A percentile compares a stretch with the other conserved stretches of the same genome.
Evolutionary conservation across 2,888 invertebrate genomes (phyloP).

Genomic region (Drosophila ustulata): DNA sequence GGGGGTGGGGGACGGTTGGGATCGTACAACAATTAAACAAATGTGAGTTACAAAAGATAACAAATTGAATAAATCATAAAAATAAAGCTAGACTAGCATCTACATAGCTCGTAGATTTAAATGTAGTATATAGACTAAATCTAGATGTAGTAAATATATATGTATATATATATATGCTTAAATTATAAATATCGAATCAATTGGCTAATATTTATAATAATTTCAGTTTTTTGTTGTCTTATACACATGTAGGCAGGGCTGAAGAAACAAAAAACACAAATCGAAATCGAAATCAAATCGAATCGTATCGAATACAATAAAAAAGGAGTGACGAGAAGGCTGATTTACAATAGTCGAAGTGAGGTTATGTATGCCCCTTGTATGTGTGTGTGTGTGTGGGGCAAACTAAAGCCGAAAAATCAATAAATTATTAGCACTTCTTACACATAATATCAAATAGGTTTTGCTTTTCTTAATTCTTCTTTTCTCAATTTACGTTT

Average conservation of each 20-base stretch:
- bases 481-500: conserved; percentile 3
- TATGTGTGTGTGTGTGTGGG: too few species aligned
- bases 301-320: conserved; percentile 9
- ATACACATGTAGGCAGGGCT: conserved; percentile 4
- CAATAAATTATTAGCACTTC: conserved; percentile 33
- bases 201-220: conserved; percentile 30
- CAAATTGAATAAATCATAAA: conserved; percentile 40
- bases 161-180: conserved; percentile 25
- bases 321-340: background rate
- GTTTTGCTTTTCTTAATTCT: conserved; percentile 9
- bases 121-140: conserved; percentile 2
- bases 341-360: conserved; percentile 40
- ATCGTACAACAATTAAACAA: conserved; percentile 33
- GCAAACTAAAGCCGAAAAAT: conserved; percentile 12
- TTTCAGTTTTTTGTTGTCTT: conserved; percentile 17
- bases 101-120: conserved; percentile 16
- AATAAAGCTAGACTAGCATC: conserved; percentile 28
- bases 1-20: background rate
- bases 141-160: background rate
- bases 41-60: conserved; percentile 39
- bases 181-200: conserved; percentile 38
- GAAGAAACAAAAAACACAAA: background rate
- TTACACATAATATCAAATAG: conserved; percentile 46
- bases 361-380: conserved; percentile 7
- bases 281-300: conserved; percentile 4